These are phyloP conservation scores for Drosophila ochracea DNA, from an alignment of 2,888 invertebrate species.

Conservation along the genomic window DNA sequence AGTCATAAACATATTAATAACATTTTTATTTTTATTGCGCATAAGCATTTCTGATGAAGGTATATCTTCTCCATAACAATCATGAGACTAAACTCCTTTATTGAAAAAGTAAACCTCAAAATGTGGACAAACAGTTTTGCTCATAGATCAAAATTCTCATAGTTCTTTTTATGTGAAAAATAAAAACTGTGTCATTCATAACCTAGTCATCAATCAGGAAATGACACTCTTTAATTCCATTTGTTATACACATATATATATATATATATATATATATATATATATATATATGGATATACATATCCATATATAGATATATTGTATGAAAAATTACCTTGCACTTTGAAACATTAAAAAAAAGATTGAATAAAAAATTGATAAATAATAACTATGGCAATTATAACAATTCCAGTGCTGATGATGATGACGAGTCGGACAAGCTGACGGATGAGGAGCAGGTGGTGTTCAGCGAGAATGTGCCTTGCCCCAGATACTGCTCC, in stretches of 20 bases:
- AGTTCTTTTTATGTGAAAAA: background rate
- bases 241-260: background rate
- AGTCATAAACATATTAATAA: conserved; percentile 19
- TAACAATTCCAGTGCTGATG: conserved; percentile 46
- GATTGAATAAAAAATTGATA: background rate
- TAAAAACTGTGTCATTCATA: background rate
- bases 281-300: background rate
- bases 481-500: conserved; percentile 88
- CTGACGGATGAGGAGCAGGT: conserved; percentile 82
- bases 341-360: background rate
- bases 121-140: background rate
- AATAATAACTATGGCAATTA: background rate
- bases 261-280: background rate
- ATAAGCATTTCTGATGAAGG: background rate
- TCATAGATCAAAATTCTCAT: background rate
- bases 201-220: background rate
- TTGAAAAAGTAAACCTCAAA: background rate
- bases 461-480: conserved; percentile 84
- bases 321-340: background rate
- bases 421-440: conserved; percentile 78
- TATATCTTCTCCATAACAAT: background rate
- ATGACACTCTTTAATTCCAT: background rate
- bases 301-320: background rate
- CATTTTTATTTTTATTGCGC: background rate
- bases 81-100: background rate